These are phyloP conservation scores for Pseudochirops corinnae DNA, from an alignment of 2,797 vertebrate genomes.

Conservation along the genomic window DNA sequence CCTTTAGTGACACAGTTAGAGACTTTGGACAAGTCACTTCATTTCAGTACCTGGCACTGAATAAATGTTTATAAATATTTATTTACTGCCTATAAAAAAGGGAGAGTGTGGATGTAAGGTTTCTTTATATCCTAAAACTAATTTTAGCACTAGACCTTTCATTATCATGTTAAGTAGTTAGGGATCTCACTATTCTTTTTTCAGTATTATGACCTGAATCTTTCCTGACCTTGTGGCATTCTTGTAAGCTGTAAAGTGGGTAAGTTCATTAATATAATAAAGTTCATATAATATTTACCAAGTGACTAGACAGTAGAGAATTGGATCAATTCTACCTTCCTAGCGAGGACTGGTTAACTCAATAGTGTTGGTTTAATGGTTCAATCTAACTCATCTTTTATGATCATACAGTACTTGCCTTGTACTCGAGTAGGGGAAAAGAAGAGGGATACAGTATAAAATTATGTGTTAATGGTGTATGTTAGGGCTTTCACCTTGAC, in stretches of 20 bases:
- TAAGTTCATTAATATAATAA: background rate
- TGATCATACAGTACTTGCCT: background rate
- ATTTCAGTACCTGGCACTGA: background rate
- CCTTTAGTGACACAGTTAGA: background rate
- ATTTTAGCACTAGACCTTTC: background rate
- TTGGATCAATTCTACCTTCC: background rate
- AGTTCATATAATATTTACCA: background rate
- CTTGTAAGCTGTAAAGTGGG: background rate
- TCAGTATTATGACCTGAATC: background rate
- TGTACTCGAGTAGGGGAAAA: background rate
- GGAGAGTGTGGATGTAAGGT: background rate
- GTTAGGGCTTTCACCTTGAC: background rate
- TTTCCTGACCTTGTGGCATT: background rate
- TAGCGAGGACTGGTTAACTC: background rate
- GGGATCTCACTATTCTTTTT: background rate
- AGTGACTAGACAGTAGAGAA: background rate
- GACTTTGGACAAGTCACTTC: background rate
- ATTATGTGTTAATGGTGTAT: background rate
- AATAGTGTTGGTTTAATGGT: background rate
- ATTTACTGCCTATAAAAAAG: background rate
- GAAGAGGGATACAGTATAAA: background rate
- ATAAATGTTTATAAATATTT: background rate
- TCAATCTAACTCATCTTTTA: background rate
- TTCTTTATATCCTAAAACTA: background rate
- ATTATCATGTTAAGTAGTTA: background rate